These are phyloP conservation scores for Lithobates sylvaticus DNA, from an alignment of 2,797 vertebrate genomes.

Conservation along the genomic window DNA sequence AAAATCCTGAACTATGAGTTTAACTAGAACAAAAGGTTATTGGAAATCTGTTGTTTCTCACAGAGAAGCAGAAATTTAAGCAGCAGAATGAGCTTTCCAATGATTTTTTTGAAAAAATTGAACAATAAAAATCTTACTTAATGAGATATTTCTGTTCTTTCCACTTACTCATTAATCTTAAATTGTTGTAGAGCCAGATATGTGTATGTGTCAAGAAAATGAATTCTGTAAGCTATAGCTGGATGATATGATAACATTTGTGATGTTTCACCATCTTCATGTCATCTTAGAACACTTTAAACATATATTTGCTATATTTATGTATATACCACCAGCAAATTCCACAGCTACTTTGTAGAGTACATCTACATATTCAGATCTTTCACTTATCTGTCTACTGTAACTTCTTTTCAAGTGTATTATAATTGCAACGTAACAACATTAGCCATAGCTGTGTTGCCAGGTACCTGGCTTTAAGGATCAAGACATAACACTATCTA, in stretches of 20 bases:
- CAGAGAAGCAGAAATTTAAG: slow-evolving; percentile 15
- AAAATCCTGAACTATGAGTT: slow-evolving; percentile 23
- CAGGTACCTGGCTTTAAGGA: no score
- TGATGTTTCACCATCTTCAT: not conserved
- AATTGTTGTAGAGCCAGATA: slow-evolving; percentile 9
- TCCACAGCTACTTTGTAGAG: not conserved
- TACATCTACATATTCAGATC: not conserved
- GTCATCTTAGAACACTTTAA: not conserved
- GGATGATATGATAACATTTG: slow-evolving; percentile 4
- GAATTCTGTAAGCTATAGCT: not conserved
- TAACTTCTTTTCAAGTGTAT: no score
- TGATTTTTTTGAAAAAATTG: slow-evolving; percentile 20
- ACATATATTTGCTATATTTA: not conserved
- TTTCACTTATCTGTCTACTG: not conserved
- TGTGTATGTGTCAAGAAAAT: slow-evolving; percentile 12
- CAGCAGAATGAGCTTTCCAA: slow-evolving; percentile 15
- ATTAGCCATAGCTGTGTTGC: no score
- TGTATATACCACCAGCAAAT: not conserved
- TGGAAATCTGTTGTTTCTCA: slow-evolving; percentile 43
- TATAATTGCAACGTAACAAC: no score
- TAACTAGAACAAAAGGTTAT: slow-evolving; percentile 55
- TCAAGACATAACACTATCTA: no score
- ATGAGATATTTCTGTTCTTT: slow-evolving; percentile 19
- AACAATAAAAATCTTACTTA: slow-evolving; percentile 32
- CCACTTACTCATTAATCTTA: slow-evolving; percentile 25